Conservation (phyloP, 2,888 invertebrate genomes). For the Miltochrista miniata region DNA sequence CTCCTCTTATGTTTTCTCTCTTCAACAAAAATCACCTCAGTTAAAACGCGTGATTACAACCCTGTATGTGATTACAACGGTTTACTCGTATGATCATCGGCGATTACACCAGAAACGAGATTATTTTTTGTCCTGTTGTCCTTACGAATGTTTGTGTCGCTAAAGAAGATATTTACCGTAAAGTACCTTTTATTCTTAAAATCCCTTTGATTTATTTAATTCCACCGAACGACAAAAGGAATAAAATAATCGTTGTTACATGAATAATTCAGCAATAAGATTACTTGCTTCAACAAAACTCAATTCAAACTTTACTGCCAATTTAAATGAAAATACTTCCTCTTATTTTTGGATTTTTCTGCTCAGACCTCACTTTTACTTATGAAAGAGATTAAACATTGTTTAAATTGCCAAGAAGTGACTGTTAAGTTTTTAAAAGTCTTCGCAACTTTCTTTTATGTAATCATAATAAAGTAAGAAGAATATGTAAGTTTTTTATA, state of each 20-base stretch:
- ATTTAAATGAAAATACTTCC: slow-evolving; percentile 65
- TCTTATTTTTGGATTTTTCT: slow-evolving; percentile 48
- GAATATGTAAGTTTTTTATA: not conserved
- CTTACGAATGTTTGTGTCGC: no score
- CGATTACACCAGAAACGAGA: no score
- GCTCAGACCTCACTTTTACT: slow-evolving; percentile 52
- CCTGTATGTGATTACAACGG: no score
- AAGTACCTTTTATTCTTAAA: no score
- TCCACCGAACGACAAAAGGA: slow-evolving; percentile 30
- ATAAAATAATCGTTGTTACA: slow-evolving; percentile 42
- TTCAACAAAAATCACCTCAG: no score
- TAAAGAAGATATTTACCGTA: no score
- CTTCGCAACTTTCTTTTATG: slow-evolving; percentile 18
- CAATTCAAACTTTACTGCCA: slow-evolving; percentile 62
- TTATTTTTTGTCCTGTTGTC: no score
- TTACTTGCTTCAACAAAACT: slow-evolving; percentile 62
- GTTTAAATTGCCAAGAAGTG: slow-evolving; percentile 43
- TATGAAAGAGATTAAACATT: slow-evolving; percentile 63
- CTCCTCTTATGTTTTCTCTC: no score
- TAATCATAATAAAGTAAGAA: slow-evolving; percentile 20
- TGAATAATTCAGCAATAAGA: slow-evolving; percentile 57
- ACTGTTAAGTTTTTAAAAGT: slow-evolving; percentile 37
- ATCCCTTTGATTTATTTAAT: slow-evolving; percentile 2
- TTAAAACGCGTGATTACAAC: no score
- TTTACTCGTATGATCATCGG: no score